Evolutionary conservation across 2,113 vertebrate species (phyloP).

Genomic region (Triplophysa tibetana): DNA sequence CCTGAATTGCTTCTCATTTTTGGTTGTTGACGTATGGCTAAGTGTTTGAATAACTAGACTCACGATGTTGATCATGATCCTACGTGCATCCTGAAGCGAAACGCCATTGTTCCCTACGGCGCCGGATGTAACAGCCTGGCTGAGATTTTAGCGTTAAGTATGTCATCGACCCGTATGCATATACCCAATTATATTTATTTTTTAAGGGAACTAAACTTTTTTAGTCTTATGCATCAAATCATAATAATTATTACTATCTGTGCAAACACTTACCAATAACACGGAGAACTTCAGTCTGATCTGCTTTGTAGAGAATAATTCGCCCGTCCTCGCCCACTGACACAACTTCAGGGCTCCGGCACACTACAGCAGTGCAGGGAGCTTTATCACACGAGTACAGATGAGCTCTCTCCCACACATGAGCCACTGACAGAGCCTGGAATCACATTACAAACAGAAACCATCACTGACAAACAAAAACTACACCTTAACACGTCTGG

Average conservation of each 20-base stretch:
- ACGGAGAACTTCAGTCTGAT: conserved; percentile 81
- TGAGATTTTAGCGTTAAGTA: no score
- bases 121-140: no score
- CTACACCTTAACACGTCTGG: no score
- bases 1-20: no score
- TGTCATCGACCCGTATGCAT: no score
- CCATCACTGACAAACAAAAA: background rate
- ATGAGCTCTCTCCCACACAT: conserved; percentile 84
- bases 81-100: no score
- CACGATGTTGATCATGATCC: no score
- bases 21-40: no score
- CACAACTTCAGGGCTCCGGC: conserved; percentile 89
- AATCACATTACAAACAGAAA: conserved; percentile 31
- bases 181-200: no score
- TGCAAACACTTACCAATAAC: conserved; percentile 79
- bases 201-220: no score
- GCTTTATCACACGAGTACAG: conserved; percentile 78
- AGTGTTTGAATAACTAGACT: no score
- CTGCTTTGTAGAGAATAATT: conserved; percentile 86
- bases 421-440: conserved; percentile 82
- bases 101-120: no score
- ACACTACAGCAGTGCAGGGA: conserved; percentile 86
- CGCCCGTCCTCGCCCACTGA: conserved; percentile 93
- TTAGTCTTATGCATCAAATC: background rate
- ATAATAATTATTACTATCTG: background rate